phyloP scores from a whole-genome alignment of 2,888 invertebrate genomes.

The Acrobeloides nanus region DNA sequence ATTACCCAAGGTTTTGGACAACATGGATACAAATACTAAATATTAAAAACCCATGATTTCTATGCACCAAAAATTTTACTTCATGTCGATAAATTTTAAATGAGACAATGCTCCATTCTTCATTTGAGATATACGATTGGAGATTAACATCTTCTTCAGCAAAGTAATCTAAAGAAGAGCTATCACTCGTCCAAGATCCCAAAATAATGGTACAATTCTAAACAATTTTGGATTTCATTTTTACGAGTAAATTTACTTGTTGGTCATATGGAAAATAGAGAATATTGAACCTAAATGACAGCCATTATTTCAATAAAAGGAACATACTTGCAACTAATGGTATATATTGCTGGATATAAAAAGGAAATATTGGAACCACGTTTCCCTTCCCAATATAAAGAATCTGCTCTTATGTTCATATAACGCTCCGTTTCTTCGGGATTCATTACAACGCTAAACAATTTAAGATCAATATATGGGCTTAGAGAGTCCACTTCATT shows the following conservation, averaged over 20 bases:
- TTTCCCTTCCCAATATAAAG: conserved; percentile 35
- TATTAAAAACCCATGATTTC: no score
- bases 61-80: conserved; percentile 18
- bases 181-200: conserved; percentile 49
- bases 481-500: no score
- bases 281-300: conserved; percentile 11
- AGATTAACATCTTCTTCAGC: conserved; percentile 44
- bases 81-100: conserved; percentile 49
- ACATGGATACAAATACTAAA: conserved; percentile 51
- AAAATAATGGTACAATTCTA: conserved; percentile 51
- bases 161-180: conserved; percentile 48
- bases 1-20: conserved; percentile 42
- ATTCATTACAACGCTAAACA: conserved; percentile 49
- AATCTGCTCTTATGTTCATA: conserved; percentile 47
- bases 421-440: conserved; percentile 51
- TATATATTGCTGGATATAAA: conserved; percentile 51
- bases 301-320: background rate
- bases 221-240: no score
- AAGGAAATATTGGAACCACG: conserved; percentile 44
- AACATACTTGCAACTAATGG: conserved; percentile 26
- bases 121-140: conserved; percentile 47
- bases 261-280: conserved; percentile 51
- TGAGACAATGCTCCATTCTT: conserved; percentile 52
- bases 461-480: no score
- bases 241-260: no score